phyloP scores from a whole-genome alignment of 2,797 vertebrate species.

The Mycteria americana region DNA sequence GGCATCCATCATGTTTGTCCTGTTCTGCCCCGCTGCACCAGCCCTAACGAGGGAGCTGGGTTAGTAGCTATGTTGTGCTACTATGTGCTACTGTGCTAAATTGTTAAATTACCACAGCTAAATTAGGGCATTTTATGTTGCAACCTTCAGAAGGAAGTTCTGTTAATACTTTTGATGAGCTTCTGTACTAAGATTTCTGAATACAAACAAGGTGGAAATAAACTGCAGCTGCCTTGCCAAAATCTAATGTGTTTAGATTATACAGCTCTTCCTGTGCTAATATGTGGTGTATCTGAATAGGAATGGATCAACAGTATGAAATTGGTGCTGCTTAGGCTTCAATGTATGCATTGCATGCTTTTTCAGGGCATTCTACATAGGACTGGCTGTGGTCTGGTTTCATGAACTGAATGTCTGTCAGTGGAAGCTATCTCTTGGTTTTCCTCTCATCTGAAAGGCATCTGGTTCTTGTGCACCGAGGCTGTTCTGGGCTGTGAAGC shows the following conservation, averaged over 20 bases:
- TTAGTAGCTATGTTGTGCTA: neutral
- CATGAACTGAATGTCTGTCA: neutral
- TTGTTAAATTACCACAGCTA: neutral
- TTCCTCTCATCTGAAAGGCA: neutral
- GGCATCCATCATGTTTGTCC: fast-evolving
- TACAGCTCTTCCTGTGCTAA: neutral
- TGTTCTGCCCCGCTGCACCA: neutral
- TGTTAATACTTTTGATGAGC: neutral
- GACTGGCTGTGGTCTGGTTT: neutral
- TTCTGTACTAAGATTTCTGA: neutral
- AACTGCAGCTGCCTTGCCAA: neutral
- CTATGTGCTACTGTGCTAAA: too few species aligned
- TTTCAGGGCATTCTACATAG: neutral
- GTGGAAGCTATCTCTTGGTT: neutral
- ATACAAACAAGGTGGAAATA: neutral
- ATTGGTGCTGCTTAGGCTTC: neutral
- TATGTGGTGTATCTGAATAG: neutral
- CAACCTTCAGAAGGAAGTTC: neutral
- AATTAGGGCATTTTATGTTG: neutral
- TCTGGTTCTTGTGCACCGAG: neutral
- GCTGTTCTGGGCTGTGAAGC: neutral
- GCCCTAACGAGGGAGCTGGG: fast-evolving
- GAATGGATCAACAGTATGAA: neutral
- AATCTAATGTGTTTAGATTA: neutral
- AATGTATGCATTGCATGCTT: neutral